A percentile compares a stretch with the other conserved stretches of the same genome.
Conservation (phyloP, 1,140 invertebrate genomes). For the Monochamus saltuarius region DNA sequence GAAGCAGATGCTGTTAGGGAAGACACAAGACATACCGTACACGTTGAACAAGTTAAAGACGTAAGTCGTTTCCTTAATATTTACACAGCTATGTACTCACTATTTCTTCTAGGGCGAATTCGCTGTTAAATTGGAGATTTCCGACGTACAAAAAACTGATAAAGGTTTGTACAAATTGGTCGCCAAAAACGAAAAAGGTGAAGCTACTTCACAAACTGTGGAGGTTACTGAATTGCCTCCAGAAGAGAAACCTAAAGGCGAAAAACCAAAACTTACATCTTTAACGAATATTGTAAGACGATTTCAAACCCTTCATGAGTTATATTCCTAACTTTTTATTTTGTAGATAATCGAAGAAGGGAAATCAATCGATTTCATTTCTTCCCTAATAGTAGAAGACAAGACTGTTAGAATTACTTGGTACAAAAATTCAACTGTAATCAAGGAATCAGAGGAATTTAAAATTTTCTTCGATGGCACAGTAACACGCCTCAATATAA, state of each 20-base stretch:
- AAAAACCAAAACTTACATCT: conserved; percentile 71
- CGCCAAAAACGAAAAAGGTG: conserved; percentile 91
- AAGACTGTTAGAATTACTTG: conserved; percentile 81
- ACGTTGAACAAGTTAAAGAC: conserved; percentile 76
- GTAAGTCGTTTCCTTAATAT: conserved; percentile 51
- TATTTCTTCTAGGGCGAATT: conserved; percentile 72
- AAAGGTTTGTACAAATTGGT: conserved; percentile 89
- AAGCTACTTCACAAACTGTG: conserved; percentile 86
- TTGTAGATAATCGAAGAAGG: conserved; percentile 71
- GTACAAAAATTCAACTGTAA: conserved; percentile 77
- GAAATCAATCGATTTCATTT: conserved; percentile 75
- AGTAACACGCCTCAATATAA: conserved; percentile 73
- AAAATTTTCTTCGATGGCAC: conserved; percentile 81
- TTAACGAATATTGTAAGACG: conserved; percentile 70
- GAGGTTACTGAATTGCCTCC: conserved; percentile 80
- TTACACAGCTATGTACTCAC: conserved; percentile 2
- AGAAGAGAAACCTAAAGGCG: conserved; percentile 65
- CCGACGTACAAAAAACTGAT: conserved; percentile 73
- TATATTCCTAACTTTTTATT: not conserved
- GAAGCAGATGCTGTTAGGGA: conserved; percentile 76
- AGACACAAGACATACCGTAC: conserved; percentile 70
- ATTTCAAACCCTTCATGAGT: not conserved
- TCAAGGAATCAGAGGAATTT: conserved; percentile 68
- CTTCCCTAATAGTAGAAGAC: conserved; percentile 69
- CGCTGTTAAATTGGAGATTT: conserved; percentile 83